These are phyloP conservation scores for Butorides virescens DNA, from an alignment of 2,113 vertebrate species.

Conservation along the genomic window DNA sequence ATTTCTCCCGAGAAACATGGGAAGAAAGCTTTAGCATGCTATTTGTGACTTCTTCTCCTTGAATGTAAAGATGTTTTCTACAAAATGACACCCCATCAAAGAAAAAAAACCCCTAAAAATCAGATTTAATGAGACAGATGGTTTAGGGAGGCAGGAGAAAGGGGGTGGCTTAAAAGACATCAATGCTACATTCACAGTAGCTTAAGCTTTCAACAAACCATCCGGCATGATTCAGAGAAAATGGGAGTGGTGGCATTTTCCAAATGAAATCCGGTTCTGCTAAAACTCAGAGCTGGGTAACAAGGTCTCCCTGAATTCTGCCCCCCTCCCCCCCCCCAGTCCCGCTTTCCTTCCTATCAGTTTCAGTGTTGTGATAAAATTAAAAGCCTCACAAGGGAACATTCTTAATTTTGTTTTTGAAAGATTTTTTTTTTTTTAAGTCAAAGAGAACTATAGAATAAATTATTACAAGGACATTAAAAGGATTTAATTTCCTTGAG, in stretches of 20 bases:
- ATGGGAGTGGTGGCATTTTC: not conserved
- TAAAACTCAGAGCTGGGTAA: not conserved
- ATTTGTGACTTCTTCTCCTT: not conserved
- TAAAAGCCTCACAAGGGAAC: not conserved
- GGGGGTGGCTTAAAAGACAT: not conserved
- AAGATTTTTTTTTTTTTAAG: not conserved
- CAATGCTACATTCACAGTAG: not conserved
- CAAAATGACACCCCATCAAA: not conserved
- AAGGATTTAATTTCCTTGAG: slow-evolving; percentile 76
- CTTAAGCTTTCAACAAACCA: not conserved
- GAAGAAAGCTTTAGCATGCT: not conserved
- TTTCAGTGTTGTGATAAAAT: not conserved
- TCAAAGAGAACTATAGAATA: slow-evolving; percentile 46
- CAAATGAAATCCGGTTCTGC: not conserved
- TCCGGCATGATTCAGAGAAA: accelerated
- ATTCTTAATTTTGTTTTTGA: slow-evolving; percentile 19
- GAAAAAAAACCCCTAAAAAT: not conserved
- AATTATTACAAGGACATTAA: slow-evolving; percentile 66
- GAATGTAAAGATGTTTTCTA: not conserved
- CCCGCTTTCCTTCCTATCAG: not conserved
- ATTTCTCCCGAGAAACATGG: not conserved
- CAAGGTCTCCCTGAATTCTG: not conserved
- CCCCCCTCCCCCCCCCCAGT: not conserved
- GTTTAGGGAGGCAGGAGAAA: not conserved
- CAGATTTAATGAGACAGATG: not conserved